Base-by-base conservation (phyloP, 2,797 vertebrate genomes). In the Australoheros facetus region DNA sequence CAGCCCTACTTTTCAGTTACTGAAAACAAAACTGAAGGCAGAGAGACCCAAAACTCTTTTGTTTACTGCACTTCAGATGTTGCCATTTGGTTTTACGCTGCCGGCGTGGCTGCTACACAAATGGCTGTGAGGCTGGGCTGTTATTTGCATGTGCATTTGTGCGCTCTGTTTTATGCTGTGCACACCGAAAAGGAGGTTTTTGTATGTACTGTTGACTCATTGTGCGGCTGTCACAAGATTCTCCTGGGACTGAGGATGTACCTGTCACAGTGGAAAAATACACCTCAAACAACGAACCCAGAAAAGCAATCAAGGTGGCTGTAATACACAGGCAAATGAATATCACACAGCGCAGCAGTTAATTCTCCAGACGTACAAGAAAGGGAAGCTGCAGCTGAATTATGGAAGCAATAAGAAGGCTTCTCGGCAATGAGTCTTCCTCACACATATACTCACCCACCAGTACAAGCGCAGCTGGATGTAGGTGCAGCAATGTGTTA, bases 251-350 rank as follows among this genome's bases (percentile, higher is more conserved):
- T 0, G 1, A n/a, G n/a, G 14, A 70, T 23, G 57, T 57, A 54
- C 56, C 4, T 56, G 73, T 80, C 57, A 42, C 8, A 57, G 4
- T 11, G 56, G 42, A 71, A 59, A 75, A 82, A 60, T 55, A 37
- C 26, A 60, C 51, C 64, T 82, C 74, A 82, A 84, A 87, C 69
- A 81, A 79, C 75, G 54, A 58, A 60, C 62, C 7, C 58, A 28
- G 78, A 56, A 78, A 92, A 86, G 82, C 88, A 91, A 87, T 88
- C 85, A 87, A 80, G 19, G 75, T 11, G 5, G 69, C 14, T 83
- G 80, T 78, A 83, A 87, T 75, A 84, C 76, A 60, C 60, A 23
- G 0, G 79, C 75, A 82, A 88, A 87, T 83, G 79, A 86, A 90
- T 86, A 64, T 88, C 79, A 28, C 75, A 71, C 62, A 4, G 73